Conservation (phyloP, 2,113 vertebrate genomes). For the Oreotrochilus melanogaster region DNA sequence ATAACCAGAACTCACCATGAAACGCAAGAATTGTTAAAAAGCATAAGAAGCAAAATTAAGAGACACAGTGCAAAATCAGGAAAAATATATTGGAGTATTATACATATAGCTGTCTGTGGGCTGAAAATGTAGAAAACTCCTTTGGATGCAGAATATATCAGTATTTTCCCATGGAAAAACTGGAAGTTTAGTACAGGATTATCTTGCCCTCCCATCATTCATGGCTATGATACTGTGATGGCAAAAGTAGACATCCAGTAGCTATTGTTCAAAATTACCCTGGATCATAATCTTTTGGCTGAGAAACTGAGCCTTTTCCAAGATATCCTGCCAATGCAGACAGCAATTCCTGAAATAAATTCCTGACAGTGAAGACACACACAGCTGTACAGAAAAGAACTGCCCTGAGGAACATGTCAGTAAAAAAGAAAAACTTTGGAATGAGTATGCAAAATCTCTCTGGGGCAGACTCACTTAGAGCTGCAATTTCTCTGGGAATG, state of each 20-base stretch:
- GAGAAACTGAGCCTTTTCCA: neutral
- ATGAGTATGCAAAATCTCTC: neutral
- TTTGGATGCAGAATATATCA: neutral
- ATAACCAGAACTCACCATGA: neutral
- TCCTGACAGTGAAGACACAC: neutral
- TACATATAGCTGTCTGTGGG: neutral
- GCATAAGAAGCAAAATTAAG: neutral
- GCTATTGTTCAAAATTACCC: neutral
- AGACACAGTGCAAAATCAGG: neutral
- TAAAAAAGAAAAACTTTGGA: neutral
- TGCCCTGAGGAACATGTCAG: neutral
- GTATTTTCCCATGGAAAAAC: neutral
- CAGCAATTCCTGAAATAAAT: neutral
- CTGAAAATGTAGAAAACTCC: neutral
- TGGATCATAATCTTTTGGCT: neutral
- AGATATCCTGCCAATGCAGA: neutral
- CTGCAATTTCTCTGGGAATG: too few relatives aligned
- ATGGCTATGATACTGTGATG: neutral
- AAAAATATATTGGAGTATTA: neutral
- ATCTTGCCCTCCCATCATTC: neutral
- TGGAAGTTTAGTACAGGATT: neutral
- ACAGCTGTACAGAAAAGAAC: neutral
- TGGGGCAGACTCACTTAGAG: neutral
- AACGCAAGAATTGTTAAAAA: neutral
- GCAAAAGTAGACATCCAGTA: neutral